Percentiles rank a stretch among this genome's conserved stretches.
Conservation (phyloP, 1,140 invertebrate species). For the Luehdorfia chinensis region DNA sequence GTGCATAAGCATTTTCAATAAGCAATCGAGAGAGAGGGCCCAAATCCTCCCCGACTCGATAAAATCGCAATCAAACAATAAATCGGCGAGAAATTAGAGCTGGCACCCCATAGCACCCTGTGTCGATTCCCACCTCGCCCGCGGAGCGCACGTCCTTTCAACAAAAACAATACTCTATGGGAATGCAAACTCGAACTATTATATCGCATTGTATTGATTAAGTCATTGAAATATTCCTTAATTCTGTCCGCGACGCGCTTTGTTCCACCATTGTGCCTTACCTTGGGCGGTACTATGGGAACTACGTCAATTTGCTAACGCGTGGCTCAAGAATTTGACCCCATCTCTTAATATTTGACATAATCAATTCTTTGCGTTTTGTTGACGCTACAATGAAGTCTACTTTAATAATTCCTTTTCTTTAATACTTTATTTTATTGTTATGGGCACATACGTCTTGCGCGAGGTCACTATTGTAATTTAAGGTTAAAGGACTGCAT, state of each 20-base stretch:
- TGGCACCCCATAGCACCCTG: constrained; percentile 56
- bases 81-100: constrained; percentile 47
- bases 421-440: constrained; percentile 52
- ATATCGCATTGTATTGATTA: constrained; percentile 62
- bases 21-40: constrained; percentile 42
- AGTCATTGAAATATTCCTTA: constrained; percentile 61
- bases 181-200: constrained; percentile 56
- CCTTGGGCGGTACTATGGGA: constrained; percentile 65
- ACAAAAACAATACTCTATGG: constrained; percentile 59
- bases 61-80: constrained; percentile 56
- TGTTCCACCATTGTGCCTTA: constrained; percentile 48
- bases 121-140: constrained; percentile 57
- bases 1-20: constrained; percentile 37
- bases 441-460: constrained; percentile 39
- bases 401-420: constrained; percentile 62
- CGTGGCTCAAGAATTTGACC: constrained; percentile 58
- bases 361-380: constrained; percentile 53
- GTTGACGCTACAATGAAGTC: constrained; percentile 48
- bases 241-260: constrained; percentile 36
- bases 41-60: constrained; percentile 56
- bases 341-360: constrained; percentile 43
- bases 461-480: constrained; percentile 13
- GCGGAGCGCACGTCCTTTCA: constrained; percentile 44
- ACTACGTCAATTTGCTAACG: constrained; percentile 64
- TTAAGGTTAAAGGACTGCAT: constrained; percentile 8